A percentile compares a stretch with the other conserved stretches of the same genome.
phyloP scores from a whole-genome alignment of 1,140 invertebrate species.

The Trichoplusia ni region DNA sequence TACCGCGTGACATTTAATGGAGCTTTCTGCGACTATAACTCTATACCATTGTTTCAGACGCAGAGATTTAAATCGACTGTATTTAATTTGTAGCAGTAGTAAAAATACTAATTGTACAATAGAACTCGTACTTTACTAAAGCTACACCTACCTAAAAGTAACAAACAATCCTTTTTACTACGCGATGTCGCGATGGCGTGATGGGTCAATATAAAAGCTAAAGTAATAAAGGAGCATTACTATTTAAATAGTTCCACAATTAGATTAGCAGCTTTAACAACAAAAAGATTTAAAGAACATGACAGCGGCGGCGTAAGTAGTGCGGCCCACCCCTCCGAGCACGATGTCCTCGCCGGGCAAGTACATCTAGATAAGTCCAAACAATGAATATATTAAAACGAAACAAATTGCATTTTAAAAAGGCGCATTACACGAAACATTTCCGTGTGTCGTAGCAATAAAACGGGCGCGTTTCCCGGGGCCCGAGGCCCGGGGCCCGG shows the following conservation, averaged over 20 bases:
- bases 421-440: slow-evolving; percentile 27
- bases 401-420: slow-evolving; percentile 32
- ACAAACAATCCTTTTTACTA: no score
- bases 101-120: no score
- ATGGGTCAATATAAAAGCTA: no score
- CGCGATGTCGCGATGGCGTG: no score
- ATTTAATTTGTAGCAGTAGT: no score
- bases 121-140: no score
- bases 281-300: background rate
- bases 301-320: background rate
- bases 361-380: slow-evolving; percentile 27
- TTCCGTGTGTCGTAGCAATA: slow-evolving; percentile 31
- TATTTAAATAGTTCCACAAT: no score
- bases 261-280: background rate
- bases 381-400: slow-evolving; percentile 30
- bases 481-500: background rate
- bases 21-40: no score
- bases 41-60: no score
- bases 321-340: background rate
- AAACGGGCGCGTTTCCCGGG: slow-evolving; percentile 22
- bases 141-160: no score
- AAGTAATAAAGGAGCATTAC: no score
- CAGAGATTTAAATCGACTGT: no score
- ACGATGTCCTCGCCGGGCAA: slow-evolving; percentile 1
- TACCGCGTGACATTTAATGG: background rate